phyloP scores from a whole-genome alignment of 2,113 vertebrate species.

The Pica pica region DNA sequence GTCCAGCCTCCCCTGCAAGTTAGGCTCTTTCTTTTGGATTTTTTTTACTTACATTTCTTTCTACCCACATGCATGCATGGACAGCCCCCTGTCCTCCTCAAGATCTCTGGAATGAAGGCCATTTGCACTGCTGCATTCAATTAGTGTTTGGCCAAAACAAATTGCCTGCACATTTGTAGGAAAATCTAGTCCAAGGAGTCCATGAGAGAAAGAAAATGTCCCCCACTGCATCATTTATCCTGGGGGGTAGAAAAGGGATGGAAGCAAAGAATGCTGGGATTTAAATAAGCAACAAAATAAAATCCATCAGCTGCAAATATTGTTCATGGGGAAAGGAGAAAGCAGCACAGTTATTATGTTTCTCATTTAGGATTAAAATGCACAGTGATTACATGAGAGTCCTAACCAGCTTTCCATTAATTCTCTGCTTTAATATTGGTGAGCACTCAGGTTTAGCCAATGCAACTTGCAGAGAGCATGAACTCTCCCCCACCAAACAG shows the following conservation, averaged over 20 bases:
- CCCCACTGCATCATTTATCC: neutral
- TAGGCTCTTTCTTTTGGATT: neutral
- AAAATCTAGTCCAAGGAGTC: neutral
- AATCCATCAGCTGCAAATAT: neutral
- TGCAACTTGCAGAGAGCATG: neutral
- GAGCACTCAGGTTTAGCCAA: slow-evolving; percentile 5
- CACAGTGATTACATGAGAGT: neutral
- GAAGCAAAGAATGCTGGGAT: neutral
- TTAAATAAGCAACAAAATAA: neutral
- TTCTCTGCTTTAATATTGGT: neutral
- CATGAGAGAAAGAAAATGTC: neutral
- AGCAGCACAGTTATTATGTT: neutral
- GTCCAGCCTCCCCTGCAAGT: neutral
- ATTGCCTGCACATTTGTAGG: neutral
- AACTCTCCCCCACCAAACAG: neutral
- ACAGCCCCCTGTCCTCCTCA: accelerated
- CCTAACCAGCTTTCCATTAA: neutral
- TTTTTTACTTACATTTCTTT: neutral
- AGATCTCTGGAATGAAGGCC: neutral
- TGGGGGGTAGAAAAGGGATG: neutral
- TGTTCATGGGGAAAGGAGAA: neutral
- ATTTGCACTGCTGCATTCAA: neutral
- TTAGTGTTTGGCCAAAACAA: neutral
- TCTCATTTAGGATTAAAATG: slow-evolving; percentile 25
- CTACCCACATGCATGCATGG: neutral